Base-by-base conservation (phyloP, 2,888 invertebrate genomes). In the Leptopilina syphax region DNA sequence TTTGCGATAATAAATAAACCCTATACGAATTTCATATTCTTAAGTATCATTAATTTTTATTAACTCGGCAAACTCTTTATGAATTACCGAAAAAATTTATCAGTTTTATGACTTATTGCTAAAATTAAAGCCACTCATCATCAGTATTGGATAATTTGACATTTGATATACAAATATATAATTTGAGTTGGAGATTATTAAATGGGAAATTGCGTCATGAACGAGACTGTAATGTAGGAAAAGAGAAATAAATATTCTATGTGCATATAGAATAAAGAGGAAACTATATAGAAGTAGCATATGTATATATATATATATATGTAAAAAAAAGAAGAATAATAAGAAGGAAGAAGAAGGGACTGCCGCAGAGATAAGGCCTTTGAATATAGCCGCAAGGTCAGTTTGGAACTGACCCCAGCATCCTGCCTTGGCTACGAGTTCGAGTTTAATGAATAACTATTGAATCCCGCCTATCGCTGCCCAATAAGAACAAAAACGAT, bases 361-460 rank as follows among this genome's bases (percentile, higher is more conserved):
- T 84, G 85, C 85, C 85, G 85, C 85, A 85, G 85, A 87, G 90
- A 90, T 91, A 91, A 91, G 86, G 87, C 88, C 91, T 91, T 91
- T 91, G 90, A 90, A 87, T 87, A 84, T 87, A 88, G 89, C 90
- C 90, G 90, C 90, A 90, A 89, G 90, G 91, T 91, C 88, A 89
- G 86, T 83, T 80, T 84, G 87, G 85, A 87, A 88, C 87, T 91
- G 91, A 91, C 91, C 91, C 89, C 87, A 85, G 89, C 89, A 90
- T 91, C 91, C 90, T 90, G 89, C 88, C 86, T 50, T 82, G 87
- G 84, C 88, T 88, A 44, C 44, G 90, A 90, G 91, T 90, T 89
- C 89, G 88, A 88, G 87, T 89, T 90, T 91, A 91, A 91, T 91
- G 91, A 91, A 90, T 91, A 90, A 90, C 89, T 91, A 91, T 91